A percentile compares a stretch with the other conserved stretches of the same genome.
Evolutionary conservation across 2,113 vertebrate genomes (phyloP).

Genomic region (Microtus pennsylvanicus): DNA sequence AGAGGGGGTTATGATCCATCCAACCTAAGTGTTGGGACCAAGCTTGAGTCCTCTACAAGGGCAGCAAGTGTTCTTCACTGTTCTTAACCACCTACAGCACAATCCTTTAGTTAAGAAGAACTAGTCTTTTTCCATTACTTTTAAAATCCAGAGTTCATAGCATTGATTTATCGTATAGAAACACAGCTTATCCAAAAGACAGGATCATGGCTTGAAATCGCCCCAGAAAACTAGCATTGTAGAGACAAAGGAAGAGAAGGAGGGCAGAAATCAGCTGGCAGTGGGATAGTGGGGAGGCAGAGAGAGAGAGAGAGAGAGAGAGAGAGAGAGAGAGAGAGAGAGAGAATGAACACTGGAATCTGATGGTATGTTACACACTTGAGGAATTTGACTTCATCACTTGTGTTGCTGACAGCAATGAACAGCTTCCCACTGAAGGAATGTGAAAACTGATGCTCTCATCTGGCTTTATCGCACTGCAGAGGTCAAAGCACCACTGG

Average conservation of each 20-base stretch:
- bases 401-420: neutral
- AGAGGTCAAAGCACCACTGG: neutral
- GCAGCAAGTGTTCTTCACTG: neutral
- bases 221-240: neutral
- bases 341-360: neutral
- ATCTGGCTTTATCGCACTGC: neutral
- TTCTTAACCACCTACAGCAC: neutral
- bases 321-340: too few relatives aligned
- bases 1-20: neutral
- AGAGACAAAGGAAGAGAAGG: neutral
- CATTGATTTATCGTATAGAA: neutral
- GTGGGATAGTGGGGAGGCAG: rapidly evolving
- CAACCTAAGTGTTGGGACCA: neutral
- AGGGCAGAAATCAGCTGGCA: neutral
- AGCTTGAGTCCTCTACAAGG: neutral
- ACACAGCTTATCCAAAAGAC: neutral
- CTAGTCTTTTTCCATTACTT: neutral
- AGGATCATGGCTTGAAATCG: neutral
- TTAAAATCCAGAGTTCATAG: neutral
- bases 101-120: neutral
- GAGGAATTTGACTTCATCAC: neutral
- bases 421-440: neutral
- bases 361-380: neutral
- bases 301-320: too few relatives aligned
- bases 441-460: neutral